Evolutionary conservation across 2,113 vertebrate genomes (phyloP).

Genomic region (Hoplias malabaricus): DNA sequence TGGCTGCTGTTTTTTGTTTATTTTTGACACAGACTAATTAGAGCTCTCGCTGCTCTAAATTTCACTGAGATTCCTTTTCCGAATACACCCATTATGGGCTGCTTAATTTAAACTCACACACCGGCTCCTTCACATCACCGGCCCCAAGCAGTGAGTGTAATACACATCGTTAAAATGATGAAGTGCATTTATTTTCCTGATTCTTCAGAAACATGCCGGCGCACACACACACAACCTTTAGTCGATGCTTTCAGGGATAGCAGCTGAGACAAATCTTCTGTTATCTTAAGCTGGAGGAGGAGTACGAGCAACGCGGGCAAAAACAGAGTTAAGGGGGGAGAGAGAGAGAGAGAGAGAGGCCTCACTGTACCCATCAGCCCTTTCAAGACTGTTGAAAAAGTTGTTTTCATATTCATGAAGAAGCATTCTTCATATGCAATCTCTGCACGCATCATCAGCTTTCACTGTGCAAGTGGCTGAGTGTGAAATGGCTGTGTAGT

Average conservation of each 20-base stretch:
- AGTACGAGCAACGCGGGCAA: constrained; percentile 25
- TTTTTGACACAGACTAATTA: constrained; percentile 28
- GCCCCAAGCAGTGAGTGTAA: constrained; percentile 33
- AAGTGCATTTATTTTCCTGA: constrained; percentile 30
- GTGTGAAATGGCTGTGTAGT: constrained; percentile 54
- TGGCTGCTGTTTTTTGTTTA: neutral
- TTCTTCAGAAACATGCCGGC: constrained; percentile 9
- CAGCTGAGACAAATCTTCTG: constrained; percentile 2
- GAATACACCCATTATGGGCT: constrained; percentile 22
- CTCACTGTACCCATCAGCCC: constrained; percentile 42
- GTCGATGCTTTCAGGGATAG: constrained; percentile 5
- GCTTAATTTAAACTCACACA: constrained; percentile 36
- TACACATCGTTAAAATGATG: constrained; percentile 37
- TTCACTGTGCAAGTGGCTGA: constrained; percentile 39
- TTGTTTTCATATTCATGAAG: constrained; percentile 56
- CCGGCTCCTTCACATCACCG: constrained; percentile 23
- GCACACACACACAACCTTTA: constrained; percentile 4
- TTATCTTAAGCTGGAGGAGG: constrained; percentile 25
- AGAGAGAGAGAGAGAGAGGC: constrained; percentile 3
- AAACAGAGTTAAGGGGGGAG: neutral
- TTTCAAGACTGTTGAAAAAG: constrained; percentile 51
- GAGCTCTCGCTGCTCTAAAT: constrained; percentile 8
- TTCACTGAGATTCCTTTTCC: constrained; percentile 24
- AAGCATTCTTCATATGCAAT: constrained; percentile 50
- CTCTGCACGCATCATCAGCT: constrained; percentile 55